Evolutionary conservation across 1,140 invertebrate genomes (phyloP), one percentile per base, ranked within the genome.

Genomic region (Anadara kagoshimensis): DNA sequence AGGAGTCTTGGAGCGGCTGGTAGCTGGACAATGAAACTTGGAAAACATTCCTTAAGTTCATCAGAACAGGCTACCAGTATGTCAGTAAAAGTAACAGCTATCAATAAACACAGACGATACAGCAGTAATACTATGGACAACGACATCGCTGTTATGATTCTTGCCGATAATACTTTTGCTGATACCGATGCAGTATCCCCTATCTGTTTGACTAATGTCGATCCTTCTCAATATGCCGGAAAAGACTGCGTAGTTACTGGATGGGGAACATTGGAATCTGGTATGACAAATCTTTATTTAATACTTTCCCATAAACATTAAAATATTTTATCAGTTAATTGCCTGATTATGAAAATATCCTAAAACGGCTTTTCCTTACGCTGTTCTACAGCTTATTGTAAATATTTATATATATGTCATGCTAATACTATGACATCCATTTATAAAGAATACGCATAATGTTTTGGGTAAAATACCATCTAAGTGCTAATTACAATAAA

Each of bases 221-320:
- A 44, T 29, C 24, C 14, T 24, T 29, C 44, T 26, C 20, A 47
- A 18, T 63, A 49, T 44, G 47, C 14, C 8, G 61, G 61, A 63
- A 26, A 63, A 51, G 14, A 63, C 3, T 63, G 61, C 49, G 61
- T 63, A 7, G 61, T 63, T 5, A 63, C 45, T 26, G 61, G 61
- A 26, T 63, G 61, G 61, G 61, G 61, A 11, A 18, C 61, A 36
- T 36, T 36, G 7, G 29, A 36, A 36, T 36, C 29, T 36, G 29
- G 29, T 36, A 36, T 2, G 29, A 36, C 7, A 7, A 36, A 36
- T 36, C 2, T 36, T 3, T 36, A 36, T 3, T 36, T 36, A 3
- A 36, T 36, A 2, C 29, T 49, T 14, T 4, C 4, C 14, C 29
- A n/a, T n/a, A n/a, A n/a, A n/a, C n/a, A n/a, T n/a, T n/a, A n/a